Base-by-base conservation (phyloP, 2,888 invertebrate species). In the Salticus scenicus region DNA sequence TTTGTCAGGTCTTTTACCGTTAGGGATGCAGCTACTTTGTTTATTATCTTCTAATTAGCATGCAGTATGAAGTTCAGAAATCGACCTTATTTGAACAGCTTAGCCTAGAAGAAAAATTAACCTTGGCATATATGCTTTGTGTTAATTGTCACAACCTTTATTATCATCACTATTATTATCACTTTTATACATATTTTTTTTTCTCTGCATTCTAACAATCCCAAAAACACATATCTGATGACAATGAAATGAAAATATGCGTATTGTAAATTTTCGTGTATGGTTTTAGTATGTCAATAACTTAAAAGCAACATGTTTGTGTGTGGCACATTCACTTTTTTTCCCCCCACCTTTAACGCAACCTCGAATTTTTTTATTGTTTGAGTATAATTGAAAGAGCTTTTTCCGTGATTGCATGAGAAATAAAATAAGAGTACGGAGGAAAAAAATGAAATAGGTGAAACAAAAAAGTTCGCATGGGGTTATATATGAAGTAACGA, bases 51-150 rank as follows among this genome's bases (percentile, higher is more conserved):
- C 42, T 79, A 72, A 79, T 79, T 71, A 42, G 37, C 28, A 74
- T 74, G 64, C 67, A 67, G 69, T 27, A 74, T 33, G 27, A 30
- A 20, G 42, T 30, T 67, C 37, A n/a, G 8, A 5, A 14, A 47
- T 4, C 77, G 83, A 63, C 83, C 83, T 77, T 84, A 77, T 77
- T 84, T 57, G n/a, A 24, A 57, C 27, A 42, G 14, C 27, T 51
- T 80, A 51, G 14, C 67, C n/a, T 47, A 51, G 47, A 42, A 63
- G 66, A 66, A 80, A 83, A 69, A 84, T 64, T 71, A 83, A 73
- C 83, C 83, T 84, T 84, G 83, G 73, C 83, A 84, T 63, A 84
- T 77, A 77, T 84, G 83, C 30, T 76, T 63, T 41, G n/a, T n/a
- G 47, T 73, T 84, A 73, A 63, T 57, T 67, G 72, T 24, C 72